Conservation (phyloP, 1,140 invertebrate species). For the Protaetia brevitarsis region DNA sequence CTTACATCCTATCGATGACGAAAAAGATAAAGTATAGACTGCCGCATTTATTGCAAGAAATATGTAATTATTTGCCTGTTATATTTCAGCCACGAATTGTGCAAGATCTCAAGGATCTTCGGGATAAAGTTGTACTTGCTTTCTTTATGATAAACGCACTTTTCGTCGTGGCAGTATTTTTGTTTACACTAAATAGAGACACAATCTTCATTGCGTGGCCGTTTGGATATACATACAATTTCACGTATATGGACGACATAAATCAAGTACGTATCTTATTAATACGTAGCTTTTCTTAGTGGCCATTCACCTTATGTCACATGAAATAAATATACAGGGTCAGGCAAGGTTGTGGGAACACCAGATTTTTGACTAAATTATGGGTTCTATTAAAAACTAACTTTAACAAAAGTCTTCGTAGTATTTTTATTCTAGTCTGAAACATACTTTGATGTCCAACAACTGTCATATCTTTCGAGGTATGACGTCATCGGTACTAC, state of each 20-base stretch:
- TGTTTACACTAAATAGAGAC: conserved; percentile 76
- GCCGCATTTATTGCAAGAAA: too few species aligned
- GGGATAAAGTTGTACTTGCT: conserved; percentile 71
- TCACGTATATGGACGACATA: conserved; percentile 55
- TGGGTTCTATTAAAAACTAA: too few species aligned
- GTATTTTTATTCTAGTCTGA: too few species aligned
- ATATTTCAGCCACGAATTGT: conserved; percentile 59
- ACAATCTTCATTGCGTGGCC: conserved; percentile 69
- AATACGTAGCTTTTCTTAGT: too few species aligned
- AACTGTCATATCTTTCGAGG: too few species aligned
- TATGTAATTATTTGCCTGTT: background rate
- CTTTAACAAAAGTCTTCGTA: too few species aligned
- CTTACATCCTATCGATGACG: conserved; percentile 65
- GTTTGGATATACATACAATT: conserved; percentile 62
- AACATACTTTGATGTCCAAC: too few species aligned
- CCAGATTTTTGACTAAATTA: too few species aligned
- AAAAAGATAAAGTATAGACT: conserved; percentile 51
- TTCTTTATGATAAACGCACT: conserved; percentile 83
- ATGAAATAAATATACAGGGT: too few species aligned
- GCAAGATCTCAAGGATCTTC: conserved; percentile 60
- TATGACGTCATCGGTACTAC: too few species aligned
- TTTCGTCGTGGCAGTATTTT: conserved; percentile 76
- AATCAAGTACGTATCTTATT: background rate
- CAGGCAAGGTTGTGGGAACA: too few species aligned
- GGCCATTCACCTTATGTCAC: too few species aligned